Conservation (phyloP, 2,113 vertebrate genomes). For the Felis chaus region DNA sequence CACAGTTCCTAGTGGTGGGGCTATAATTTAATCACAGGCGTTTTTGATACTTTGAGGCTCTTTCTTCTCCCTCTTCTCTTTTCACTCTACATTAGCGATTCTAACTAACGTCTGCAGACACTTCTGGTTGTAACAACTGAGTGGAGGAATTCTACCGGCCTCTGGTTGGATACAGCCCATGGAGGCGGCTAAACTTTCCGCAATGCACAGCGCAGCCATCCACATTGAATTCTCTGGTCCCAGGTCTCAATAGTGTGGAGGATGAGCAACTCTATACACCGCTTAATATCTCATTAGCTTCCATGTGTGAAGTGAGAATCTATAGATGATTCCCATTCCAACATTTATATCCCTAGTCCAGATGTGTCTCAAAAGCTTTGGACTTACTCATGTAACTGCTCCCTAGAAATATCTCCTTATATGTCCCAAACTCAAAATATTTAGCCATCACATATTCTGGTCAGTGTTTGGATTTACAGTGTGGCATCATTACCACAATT, state of each 20-base stretch:
- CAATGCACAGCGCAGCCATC: neutral
- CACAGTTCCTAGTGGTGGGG: neutral
- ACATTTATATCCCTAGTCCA: neutral
- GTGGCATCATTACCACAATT: neutral
- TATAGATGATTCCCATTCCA: neutral
- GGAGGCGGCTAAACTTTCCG: neutral
- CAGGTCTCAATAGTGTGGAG: neutral
- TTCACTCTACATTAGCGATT: neutral
- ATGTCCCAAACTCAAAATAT: neutral
- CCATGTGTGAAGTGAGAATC: neutral
- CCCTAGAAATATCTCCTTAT: neutral
- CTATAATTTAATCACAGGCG: neutral
- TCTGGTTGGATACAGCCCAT: neutral
- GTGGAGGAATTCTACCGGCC: neutral
- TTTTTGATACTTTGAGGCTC: neutral
- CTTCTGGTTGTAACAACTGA: neutral
- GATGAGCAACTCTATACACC: neutral
- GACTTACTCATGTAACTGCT: neutral
- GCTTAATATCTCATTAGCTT: neutral
- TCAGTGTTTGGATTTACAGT: neutral
- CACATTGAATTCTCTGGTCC: too few relatives aligned
- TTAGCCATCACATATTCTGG: neutral
- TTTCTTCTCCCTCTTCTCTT: neutral
- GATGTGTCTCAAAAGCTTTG: neutral
- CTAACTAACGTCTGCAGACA: neutral